Evolutionary conservation across 2,888 invertebrate species (phyloP).

Genomic region (Pheosia tremula): DNA sequence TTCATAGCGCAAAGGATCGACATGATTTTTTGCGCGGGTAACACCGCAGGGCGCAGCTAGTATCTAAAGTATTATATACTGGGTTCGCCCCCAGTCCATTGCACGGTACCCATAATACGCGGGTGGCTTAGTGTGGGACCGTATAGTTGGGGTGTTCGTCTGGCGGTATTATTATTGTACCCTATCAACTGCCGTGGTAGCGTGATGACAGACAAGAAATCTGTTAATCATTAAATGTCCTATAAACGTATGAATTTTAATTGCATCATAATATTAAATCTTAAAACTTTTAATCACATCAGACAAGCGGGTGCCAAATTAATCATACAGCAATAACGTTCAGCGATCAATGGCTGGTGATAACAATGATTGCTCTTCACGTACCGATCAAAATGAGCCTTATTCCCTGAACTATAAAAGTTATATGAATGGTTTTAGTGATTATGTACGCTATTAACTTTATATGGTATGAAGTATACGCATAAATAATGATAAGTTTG

Average conservation of each 20-base stretch:
- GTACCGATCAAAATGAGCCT: conserved; percentile 8
- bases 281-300: conserved; percentile 35
- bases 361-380: background rate
- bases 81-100: no score
- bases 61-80: no score
- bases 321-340: conserved; percentile 28
- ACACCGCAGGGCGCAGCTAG: no score
- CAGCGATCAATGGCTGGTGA: conserved; percentile 20
- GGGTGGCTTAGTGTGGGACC: no score
- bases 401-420: background rate
- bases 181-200: background rate
- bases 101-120: no score
- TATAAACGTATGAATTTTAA: conserved; percentile 6
- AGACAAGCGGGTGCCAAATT: conserved; percentile 32
- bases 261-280: conserved; percentile 22
- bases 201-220: background rate
- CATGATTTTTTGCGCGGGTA: no score
- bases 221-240: background rate
- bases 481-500: conserved; percentile 17
- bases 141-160: no score
- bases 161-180: background rate
- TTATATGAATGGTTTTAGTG: background rate
- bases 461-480: conserved; percentile 7
- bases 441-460: conserved; percentile 9
- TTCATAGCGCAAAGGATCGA: no score